Evolutionary conservation across 1,140 invertebrate genomes (phyloP), one percentile per base, ranked within the genome.

Genomic region (Drosophila lini): DNA sequence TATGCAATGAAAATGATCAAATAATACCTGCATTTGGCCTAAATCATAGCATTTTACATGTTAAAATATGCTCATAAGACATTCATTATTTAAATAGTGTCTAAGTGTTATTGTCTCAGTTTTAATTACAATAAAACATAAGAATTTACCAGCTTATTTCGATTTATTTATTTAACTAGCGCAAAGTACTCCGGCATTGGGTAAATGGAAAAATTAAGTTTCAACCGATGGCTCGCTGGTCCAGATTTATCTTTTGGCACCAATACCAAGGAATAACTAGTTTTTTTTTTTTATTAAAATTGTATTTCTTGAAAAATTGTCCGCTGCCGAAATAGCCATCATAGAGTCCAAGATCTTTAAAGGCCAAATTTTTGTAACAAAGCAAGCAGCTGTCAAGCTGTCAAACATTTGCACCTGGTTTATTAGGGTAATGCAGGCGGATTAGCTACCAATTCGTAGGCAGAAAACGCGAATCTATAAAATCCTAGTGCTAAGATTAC

Each of bases 361-460:
- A 36, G 28, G 5, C 5, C 9, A 15, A 3, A 15, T 10, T 22
- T n/a, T 5, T n/a, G 5, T 34, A 60, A 50, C 44, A 48, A n/a
- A 59, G 19, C 28, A 34, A 40, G 38, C 62, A 69, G 63, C 47
- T 69, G 65, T n/a, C 47, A 53, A 22, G 13, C n/a, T 25, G 11
- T 11, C 16, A 65, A 36, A 9, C 40, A 52, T 65, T 53, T 73
- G 73, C 47, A 74, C 56, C 63, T 57, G 50, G 65, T 45, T 59
- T 73, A 77, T 76, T 71, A 65, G 44, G 57, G 64, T 50, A 19
- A 5, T 5, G 2, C 32, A 19, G 16, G 13, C 31, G 44, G 81
- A 70, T 77, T 83, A 84, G 48, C 31, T n/a, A n/a, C 65, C 73
- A 78, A 84, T 84, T 58, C 56, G 77, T 28, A 83, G 77, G 67